Conservation (phyloP, 2,888 invertebrate species). For the Hemaris fuciformis region DNA sequence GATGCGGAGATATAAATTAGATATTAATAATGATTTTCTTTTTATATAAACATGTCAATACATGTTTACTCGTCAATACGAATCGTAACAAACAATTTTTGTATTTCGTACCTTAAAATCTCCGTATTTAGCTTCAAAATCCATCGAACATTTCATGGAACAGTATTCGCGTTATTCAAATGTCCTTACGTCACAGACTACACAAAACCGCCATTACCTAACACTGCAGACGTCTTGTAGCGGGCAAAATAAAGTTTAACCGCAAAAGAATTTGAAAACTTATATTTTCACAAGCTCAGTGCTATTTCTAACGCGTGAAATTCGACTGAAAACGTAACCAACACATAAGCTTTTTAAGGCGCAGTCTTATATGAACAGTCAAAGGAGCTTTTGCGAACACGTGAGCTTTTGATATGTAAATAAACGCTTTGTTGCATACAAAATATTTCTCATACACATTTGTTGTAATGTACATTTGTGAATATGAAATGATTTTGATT, state of each 20-base stretch:
- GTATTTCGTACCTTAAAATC: no score
- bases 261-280: neutral
- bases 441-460: neutral
- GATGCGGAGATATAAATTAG: no score
- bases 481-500: neutral
- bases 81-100: no score
- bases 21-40: no score
- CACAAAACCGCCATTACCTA: no score
- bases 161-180: no score
- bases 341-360: neutral
- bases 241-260: neutral
- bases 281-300: neutral
- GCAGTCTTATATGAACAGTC: neutral
- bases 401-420: constrained; percentile 30
- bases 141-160: no score
- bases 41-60: no score
- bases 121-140: no score
- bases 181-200: no score
- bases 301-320: neutral
- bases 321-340: neutral
- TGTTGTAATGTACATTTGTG: neutral
- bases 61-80: no score
- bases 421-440: constrained; percentile 16
- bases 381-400: constrained; percentile 5
- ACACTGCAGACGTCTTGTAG: no score